Evolutionary conservation across 1,140 invertebrate species (phyloP), one percentile per base, ranked within the genome.

Genomic region (Adoxophyes honmai): DNA sequence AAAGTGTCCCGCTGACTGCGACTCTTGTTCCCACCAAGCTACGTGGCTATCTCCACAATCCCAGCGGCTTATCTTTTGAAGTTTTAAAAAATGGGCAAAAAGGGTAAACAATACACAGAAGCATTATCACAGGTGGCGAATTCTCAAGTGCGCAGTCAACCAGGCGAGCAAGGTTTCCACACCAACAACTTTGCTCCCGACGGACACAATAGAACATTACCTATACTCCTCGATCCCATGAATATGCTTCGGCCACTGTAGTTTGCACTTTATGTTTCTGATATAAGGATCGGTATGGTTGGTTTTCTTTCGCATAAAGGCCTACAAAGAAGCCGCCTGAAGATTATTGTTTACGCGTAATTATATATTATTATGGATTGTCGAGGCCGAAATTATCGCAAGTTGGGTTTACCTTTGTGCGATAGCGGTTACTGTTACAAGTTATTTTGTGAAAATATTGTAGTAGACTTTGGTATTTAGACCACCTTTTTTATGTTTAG

Each of bases 51-150:
- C 13, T 51, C 34, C 9, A 15, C 9, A 34, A 3, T 8, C 51
- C 34, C 21, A n/a, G 21, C 42, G 21, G 42, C 57, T 51, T 51
- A 58, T 60, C 54, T 64, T 80, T 82, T 73, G 64, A 70, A 52
- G 63, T 68, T 42, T 66, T 69, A 78, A 83, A 81, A 80, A 79
- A 75, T 54, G 15, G 7, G 56, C 52, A 68, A 77, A 83, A 74
- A 78, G 76, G 71, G 59, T 52, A 53, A 42, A 61, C 34, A 59
- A 54, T 55, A 54, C 66, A 71, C 60, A 56, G 69, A 59, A 64
- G 73, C 81, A 85, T 83, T 78, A 75, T 77, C 63, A 59, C 77
- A 87, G 79, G 81, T 87, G 81, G 77, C 70, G 64, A 83, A 70
- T 76, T 60, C 71, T 84, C 74, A 87, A 87, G 80, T 87, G 80